Conservation (phyloP, 1,140 invertebrate genomes). For the Heliconius hermathena region DNA sequence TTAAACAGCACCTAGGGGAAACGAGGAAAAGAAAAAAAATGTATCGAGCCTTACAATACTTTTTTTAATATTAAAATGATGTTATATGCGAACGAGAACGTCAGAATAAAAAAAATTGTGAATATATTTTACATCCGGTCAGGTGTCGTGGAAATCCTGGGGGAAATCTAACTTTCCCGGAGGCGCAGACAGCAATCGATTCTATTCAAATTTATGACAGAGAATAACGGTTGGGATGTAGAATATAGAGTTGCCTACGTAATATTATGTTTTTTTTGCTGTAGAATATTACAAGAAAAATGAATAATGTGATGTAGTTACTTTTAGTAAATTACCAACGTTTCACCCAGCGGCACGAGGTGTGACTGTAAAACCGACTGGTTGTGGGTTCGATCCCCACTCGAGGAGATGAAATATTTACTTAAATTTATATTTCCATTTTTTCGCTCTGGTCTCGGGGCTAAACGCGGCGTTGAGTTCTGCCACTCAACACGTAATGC, state of each 20-base stretch:
- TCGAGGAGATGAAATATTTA: too few relatives aligned
- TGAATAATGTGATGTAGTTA: neutral
- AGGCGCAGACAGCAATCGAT: constrained; percentile 81
- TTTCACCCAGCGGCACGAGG: too few relatives aligned
- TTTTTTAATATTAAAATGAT: constrained; percentile 33
- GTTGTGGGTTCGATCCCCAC: too few relatives aligned
- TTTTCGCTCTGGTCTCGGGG: too few relatives aligned
- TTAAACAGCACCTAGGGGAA: neutral
- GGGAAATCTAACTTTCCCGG: constrained; percentile 81
- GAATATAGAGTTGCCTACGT: constrained; percentile 48
- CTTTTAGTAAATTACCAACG: neutral
- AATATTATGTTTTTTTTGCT: constrained; percentile 23
- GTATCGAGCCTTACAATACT: constrained; percentile 16
- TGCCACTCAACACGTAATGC: too few relatives aligned
- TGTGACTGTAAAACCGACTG: too few relatives aligned
- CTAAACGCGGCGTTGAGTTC: too few relatives aligned
- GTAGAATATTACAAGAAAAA: neutral
- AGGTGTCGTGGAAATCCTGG: constrained; percentile 78
- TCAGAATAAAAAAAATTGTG: constrained; percentile 60
- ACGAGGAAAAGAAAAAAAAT: neutral
- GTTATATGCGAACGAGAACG: constrained; percentile 30
- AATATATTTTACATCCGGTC: constrained; percentile 80
- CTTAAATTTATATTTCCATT: too few relatives aligned
- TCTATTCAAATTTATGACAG: constrained; percentile 82
- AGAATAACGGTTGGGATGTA: constrained; percentile 69